Evolutionary conservation across 2,888 invertebrate genomes (phyloP), one percentile per base, ranked within the genome.

Genomic region (Drosophila borborema): DNA sequence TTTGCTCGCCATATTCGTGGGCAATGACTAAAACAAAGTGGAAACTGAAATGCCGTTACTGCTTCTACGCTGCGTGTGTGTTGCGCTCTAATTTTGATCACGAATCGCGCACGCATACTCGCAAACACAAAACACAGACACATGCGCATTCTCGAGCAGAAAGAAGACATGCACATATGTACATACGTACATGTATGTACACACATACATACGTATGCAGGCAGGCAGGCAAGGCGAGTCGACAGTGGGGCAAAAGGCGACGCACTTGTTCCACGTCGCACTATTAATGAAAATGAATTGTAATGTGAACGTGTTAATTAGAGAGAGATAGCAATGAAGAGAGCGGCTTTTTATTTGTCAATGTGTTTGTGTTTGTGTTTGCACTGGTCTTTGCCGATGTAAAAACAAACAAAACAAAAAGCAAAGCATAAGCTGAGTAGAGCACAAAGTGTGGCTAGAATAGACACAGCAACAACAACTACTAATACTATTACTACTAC

Each of bases 251-350:
- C 67, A 63, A 68, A 68, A 53, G 53, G 28, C 51, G 56, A 53
- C 64, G 65, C 75, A 82, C 82, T 80, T 82, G 75, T 75, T 80
- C 75, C 82, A 80, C 80, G 82, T 75, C 82, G 65, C 54, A 68
- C 79, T 81, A 81, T 85, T 89, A 87, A 89, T 89, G 85, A 83
- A 89, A 89, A 84, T 72, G 63, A 89, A 89, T 81, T 84, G 82
- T 77, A 84, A 87, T 77, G 70, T 67, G 70, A 83, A 78, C 82
- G 85, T 81, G 90, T 72, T 89, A 87, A 87, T 89, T 84, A 78
- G 68, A 78, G 54, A 60, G 66, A 59, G 54, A 61, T 58, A 51
- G 43, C 20, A 28, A 28, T 20, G 58, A 55, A 72, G 73, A 70
- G 70, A 66, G 65, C 58, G 65, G 36, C 20, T 20, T 49, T 59